Conservation (phyloP, 2,113 vertebrate genomes). For the Columbina picui region DNA sequence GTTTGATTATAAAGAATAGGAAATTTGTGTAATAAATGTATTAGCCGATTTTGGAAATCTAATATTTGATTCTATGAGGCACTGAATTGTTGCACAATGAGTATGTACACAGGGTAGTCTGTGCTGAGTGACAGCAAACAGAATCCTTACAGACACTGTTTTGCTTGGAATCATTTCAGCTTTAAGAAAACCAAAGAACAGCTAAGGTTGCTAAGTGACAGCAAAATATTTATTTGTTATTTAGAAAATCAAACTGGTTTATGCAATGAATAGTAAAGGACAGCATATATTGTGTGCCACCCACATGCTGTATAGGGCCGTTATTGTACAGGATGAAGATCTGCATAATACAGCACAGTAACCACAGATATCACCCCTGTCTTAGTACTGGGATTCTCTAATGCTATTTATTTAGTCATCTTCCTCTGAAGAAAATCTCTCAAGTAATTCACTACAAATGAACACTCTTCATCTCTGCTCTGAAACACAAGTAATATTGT, state of each 20-base stretch:
- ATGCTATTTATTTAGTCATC: not conserved
- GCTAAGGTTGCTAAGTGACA: constrained; percentile 56
- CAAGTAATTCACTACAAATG: not conserved
- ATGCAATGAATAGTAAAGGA: constrained; percentile 20
- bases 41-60: not conserved
- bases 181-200: constrained; percentile 28
- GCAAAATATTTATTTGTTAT: constrained; percentile 39
- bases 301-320: not conserved
- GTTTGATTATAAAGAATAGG: not conserved
- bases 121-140: constrained; percentile 3
- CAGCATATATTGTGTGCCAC: constrained; percentile 9
- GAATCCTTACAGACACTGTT: not conserved
- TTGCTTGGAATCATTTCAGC: constrained; percentile 36
- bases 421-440: not conserved
- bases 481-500: not conserved
- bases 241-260: not conserved
- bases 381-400: not conserved
- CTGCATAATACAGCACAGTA: constrained; percentile 1
- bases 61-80: not conserved
- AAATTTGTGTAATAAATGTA: not conserved
- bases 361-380: not conserved
- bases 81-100: not conserved
- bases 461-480: not conserved
- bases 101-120: not conserved
- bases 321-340: not conserved